Conservation (phyloP, 2,888 invertebrate genomes). For the Synergus gifuensis region DNA sequence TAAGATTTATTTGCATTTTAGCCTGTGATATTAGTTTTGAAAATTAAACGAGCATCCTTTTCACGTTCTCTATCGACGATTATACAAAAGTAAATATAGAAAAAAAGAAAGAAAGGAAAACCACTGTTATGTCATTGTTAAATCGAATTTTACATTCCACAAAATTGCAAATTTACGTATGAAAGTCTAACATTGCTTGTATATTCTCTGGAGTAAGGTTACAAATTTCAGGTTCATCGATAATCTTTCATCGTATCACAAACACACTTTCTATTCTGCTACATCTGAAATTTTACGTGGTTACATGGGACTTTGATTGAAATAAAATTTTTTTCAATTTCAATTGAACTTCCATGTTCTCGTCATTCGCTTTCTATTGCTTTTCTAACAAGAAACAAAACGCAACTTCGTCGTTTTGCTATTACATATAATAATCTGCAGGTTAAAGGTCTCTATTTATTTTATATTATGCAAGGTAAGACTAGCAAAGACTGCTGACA, state of each 20-base stretch:
- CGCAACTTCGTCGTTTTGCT: neutral
- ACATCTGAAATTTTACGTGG: constrained; percentile 12
- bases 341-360: constrained; percentile 1
- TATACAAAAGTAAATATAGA: neutral
- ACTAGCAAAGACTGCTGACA: constrained; percentile 20
- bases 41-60: constrained; percentile 16
- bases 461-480: constrained; percentile 34
- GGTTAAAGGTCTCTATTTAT: constrained; percentile 22
- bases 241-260: constrained; percentile 29
- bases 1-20: constrained; percentile 37
- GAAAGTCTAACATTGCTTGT: constrained; percentile 28
- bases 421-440: neutral
- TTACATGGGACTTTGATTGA: neutral
- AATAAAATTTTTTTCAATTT: neutral
- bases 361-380: constrained; percentile 9
- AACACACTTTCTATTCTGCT: constrained; percentile 11
- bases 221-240: constrained; percentile 18
- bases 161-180: constrained; percentile 9
- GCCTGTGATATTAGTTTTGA: constrained; percentile 40
- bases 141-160: constrained; percentile 29
- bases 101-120: neutral
- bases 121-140: constrained; percentile 5
- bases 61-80: constrained; percentile 29
- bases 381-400: constrained; percentile 19
- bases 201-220: constrained; percentile 32